Conservation (phyloP, 2,888 invertebrate genomes). For the Flexamia atlantica region DNA sequence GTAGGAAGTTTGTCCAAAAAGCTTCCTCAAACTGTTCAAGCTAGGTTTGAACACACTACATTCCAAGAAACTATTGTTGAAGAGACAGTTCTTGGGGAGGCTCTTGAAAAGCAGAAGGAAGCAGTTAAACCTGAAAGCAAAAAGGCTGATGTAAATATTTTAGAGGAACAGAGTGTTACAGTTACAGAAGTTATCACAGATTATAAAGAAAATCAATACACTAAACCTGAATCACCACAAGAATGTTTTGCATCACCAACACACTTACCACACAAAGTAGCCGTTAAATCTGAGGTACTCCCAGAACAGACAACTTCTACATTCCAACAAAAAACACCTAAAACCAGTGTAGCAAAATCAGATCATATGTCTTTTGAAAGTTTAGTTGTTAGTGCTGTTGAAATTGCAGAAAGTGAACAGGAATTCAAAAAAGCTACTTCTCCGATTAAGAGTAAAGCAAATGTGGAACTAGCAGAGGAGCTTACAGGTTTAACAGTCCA, state of each 20-base stretch:
- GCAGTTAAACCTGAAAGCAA: conserved; percentile 74
- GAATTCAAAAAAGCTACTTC: conserved; percentile 74
- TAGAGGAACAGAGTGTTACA: conserved; percentile 75
- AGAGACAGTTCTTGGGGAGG: conserved; percentile 78
- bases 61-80: conserved; percentile 77
- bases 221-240: conserved; percentile 73
- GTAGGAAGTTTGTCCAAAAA: conserved; percentile 75
- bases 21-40: conserved; percentile 74
- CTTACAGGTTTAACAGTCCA: conserved; percentile 73
- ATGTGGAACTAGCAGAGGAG: conserved; percentile 70
- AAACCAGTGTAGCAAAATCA: conserved; percentile 74
- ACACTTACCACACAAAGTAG: conserved; percentile 75
- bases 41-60: conserved; percentile 74
- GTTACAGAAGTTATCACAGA: conserved; percentile 76
- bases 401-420: conserved; percentile 77
- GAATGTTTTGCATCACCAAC: conserved; percentile 75
- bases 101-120: conserved; percentile 74
- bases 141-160: conserved; percentile 74
- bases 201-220: conserved; percentile 76
- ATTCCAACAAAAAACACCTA: conserved; percentile 73
- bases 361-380: conserved; percentile 70
- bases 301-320: conserved; percentile 75
- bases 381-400: conserved; percentile 69
- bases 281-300: conserved; percentile 76
- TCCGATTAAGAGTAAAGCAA: conserved; percentile 77